These are phyloP conservation scores for Bellardia pandia DNA, from an alignment of 2,888 invertebrate genomes.

Conservation along the genomic window DNA sequence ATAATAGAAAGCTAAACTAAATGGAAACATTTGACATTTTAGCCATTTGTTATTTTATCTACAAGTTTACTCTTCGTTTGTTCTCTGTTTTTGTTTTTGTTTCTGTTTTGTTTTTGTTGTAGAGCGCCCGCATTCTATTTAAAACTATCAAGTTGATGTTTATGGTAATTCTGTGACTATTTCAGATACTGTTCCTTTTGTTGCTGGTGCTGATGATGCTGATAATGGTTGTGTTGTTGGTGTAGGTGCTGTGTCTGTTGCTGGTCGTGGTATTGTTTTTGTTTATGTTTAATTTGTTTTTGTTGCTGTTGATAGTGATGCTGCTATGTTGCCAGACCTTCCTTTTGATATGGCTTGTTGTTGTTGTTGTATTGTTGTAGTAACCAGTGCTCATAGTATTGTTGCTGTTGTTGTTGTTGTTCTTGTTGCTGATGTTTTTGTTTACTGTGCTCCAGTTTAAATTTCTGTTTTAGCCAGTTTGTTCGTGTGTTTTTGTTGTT, in stretches of 20 bases:
- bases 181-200: slow-evolving; percentile 75
- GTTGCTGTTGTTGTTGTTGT: slow-evolving; percentile 33
- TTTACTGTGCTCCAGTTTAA: slow-evolving; percentile 45
- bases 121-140: slow-evolving; percentile 68
- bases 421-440: slow-evolving; percentile 52
- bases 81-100: slow-evolving; percentile 75
- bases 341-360: slow-evolving; percentile 45
- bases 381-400: slow-evolving; percentile 59
- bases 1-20: neutral
- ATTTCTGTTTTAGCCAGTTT: slow-evolving; percentile 53
- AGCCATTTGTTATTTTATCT: slow-evolving; percentile 65
- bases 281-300: slow-evolving; percentile 36
- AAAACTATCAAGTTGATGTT: slow-evolving; percentile 41
- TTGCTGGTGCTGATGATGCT: slow-evolving; percentile 70
- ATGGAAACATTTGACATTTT: slow-evolving; percentile 42
- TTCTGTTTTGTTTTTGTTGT: slow-evolving; percentile 76
- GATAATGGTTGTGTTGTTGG: slow-evolving; percentile 25
- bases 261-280: slow-evolving; percentile 43
- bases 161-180: slow-evolving; percentile 64
- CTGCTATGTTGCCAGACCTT: slow-evolving; percentile 55
- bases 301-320: slow-evolving; percentile 37
- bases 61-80: slow-evolving; percentile 68
- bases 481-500: slow-evolving; percentile 44
- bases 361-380: slow-evolving; percentile 57
- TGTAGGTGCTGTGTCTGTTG: slow-evolving; percentile 23